Base-by-base conservation (phyloP, 1,140 invertebrate species). In the Paracyclopina nana region DNA sequence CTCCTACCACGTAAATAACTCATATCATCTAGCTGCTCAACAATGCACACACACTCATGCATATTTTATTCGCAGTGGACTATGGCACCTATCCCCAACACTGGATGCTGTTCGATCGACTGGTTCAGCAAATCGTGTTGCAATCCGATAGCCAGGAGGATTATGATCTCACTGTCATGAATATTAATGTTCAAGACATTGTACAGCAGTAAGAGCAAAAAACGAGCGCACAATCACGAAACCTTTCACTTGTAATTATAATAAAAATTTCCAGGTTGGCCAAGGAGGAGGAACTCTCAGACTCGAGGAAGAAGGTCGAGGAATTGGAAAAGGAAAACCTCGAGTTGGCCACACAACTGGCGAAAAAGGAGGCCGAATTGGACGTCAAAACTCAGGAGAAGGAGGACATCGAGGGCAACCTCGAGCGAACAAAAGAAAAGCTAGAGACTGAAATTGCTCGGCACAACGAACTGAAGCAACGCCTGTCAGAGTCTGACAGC, bases 101-200 rank as follows among this genome's bases (percentile, higher is more conserved):
- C 60, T 97, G 91, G 90, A 65, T 88, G 22, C 68, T 96, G 25
- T 81, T 95, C 59, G 91, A 96, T 65, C 75, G 90, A 46, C 80
- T 96, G 44, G 75, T 87, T n/a, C 92, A 97, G 62, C 91, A 97
- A 66, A 76, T 97, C 27, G 78, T 88, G 20, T 66, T 94, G n/a
- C 90, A 95, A 65, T 68, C 70, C 2, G 76, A 79, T 56, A 70
- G 69, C 48, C 72, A 68, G 25, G 76, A 77, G 57, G 79, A 92
- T 65, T 80, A 81, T 1, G 86, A 94, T 61, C 72, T 81, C 1
- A 73, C 80, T 1, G 79, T 82, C 0, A 69, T 91, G 27, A 74
- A 86, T 48, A 90, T 95, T 29, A 88, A 92, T 61, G 86, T 92
- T 1, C 80, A 78, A 58, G 81, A 88, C 68, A 78, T 91, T 41